These are phyloP conservation scores for Limnothrissa miodon DNA, from an alignment of 2,113 vertebrate genomes.

Conservation along the genomic window DNA sequence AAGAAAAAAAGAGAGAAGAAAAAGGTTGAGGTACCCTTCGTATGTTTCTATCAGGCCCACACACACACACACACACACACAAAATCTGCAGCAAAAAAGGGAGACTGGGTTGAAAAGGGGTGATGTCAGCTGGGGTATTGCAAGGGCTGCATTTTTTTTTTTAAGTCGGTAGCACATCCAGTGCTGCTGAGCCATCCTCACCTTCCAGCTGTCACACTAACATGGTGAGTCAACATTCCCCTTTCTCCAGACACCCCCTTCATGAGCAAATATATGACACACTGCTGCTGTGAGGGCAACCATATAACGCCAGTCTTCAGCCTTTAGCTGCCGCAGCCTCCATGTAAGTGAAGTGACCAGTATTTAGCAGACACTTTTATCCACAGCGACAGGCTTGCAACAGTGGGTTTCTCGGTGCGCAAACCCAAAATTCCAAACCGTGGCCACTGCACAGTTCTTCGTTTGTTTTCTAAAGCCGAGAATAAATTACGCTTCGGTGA, in stretches of 20 bases:
- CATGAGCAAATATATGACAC: not conserved
- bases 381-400: no score
- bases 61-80: constrained; percentile 3
- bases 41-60: no score
- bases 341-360: not conserved
- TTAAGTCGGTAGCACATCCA: not conserved
- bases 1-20: not conserved
- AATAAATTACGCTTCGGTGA: not conserved
- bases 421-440: not conserved
- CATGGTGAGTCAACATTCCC: not conserved
- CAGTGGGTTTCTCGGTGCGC: not conserved
- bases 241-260: not conserved
- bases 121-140: not conserved
- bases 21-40: not conserved
- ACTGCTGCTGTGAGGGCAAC: not conserved
- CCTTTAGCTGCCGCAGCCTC: not conserved
- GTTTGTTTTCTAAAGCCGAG: not conserved
- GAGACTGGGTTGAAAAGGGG: not conserved
- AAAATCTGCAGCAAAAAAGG: not conserved
- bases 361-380: no score
- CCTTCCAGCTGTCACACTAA: not conserved
- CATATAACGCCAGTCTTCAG: not conserved
- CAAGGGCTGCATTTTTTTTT: not conserved
- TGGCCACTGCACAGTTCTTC: not conserved
- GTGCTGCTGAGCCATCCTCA: not conserved